Evolutionary conservation across 2,113 vertebrate genomes (phyloP).

Genomic region (Nyctereutes procyonoides): DNA sequence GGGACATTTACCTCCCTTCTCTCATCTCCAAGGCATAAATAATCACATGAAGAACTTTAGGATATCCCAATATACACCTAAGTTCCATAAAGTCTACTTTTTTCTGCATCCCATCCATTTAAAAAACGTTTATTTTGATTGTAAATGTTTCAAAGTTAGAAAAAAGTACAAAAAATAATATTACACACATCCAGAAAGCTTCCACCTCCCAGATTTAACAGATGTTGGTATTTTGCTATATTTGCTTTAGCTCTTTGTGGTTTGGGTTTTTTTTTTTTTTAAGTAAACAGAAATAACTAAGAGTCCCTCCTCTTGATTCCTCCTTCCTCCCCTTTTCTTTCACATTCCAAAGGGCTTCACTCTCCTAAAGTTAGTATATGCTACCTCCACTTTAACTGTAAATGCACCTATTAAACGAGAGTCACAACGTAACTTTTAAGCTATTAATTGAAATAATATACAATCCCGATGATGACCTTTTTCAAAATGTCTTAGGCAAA

Average conservation of each 20-base stretch:
- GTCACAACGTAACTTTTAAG: neutral
- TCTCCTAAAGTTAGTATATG: neutral
- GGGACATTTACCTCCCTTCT: neutral
- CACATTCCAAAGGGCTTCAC: neutral
- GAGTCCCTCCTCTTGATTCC: neutral
- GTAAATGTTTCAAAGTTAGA: neutral
- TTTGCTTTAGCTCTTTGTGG: neutral
- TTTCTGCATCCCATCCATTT: neutral
- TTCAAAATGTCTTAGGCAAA: neutral
- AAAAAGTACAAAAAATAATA: neutral
- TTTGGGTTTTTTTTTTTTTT: neutral
- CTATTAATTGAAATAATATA: neutral
- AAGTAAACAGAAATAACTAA: neutral
- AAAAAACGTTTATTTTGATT: constrained; percentile 43
- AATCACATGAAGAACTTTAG: neutral
- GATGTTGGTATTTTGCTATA: constrained; percentile 3
- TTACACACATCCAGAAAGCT: neutral
- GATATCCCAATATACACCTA: neutral
- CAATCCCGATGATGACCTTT: neutral
- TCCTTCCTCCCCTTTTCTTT: neutral
- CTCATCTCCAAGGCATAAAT: neutral
- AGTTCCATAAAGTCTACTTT: neutral
- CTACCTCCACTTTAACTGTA: neutral
- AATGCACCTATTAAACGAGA: neutral
- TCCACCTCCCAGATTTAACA: neutral